Conservation (phyloP, 2,888 invertebrate genomes). For the Habrosyne pyritoides region DNA sequence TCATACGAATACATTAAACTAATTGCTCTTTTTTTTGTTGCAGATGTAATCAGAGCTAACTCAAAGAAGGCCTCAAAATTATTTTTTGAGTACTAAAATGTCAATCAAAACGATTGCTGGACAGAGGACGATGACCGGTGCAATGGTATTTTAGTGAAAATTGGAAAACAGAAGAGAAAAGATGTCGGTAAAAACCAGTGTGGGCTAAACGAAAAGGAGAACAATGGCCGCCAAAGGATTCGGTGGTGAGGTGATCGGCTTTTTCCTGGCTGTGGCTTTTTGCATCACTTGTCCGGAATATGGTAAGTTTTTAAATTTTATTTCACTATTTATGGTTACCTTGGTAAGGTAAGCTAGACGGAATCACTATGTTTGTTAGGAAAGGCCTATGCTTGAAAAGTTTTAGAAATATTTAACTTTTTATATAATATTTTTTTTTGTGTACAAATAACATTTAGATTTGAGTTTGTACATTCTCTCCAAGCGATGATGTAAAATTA, state of each 20-base stretch:
- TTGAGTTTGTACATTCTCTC: no score
- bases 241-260: conserved; percentile 73
- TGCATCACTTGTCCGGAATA: conserved; percentile 78
- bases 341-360: background rate
- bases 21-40: conserved; percentile 39
- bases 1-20: background rate
- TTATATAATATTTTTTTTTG: no score
- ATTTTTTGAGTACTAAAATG: conserved; percentile 49
- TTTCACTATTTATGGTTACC: conserved; percentile 9
- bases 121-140: conserved; percentile 59
- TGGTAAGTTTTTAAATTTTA: conserved; percentile 57
- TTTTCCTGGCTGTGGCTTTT: conserved; percentile 74
- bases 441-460: no score
- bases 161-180: conserved; percentile 62
- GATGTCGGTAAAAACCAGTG: conserved; percentile 75
- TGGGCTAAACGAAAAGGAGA: conserved; percentile 72
- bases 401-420: no score
- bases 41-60: conserved; percentile 60
- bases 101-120: conserved; percentile 44
- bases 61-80: conserved; percentile 30
- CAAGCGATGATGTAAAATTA: no score
- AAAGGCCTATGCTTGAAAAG: no score
- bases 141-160: conserved; percentile 58
- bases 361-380: no score
- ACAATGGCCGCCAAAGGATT: conserved; percentile 75